Base-by-base conservation (phyloP, 92 coral and sea anemone species). In the Actinernus sp. region DNA sequence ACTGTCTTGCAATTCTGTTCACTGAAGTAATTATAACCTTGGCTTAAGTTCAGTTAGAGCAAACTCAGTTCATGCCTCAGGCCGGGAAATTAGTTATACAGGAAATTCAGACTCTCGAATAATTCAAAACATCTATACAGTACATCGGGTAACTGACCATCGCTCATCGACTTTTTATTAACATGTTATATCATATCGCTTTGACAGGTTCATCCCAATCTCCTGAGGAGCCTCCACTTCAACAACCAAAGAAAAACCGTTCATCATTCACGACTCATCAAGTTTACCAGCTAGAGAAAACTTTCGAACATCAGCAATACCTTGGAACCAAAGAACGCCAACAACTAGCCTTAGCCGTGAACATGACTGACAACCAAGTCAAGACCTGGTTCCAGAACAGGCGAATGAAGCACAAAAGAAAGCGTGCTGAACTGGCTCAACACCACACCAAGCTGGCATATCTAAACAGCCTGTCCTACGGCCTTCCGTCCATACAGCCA, bases 361-460 rank as follows among this genome's bases (percentile, higher is more conserved):
- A 62, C 45, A 70, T 70, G 66, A 57, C 78, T 8, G 67, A 57
- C 28, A 39, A 28, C 11, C 78, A 70, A 31, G 78, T 70, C 4
- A 70, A 70, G 33, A 70, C 78, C 1, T 70, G 78, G 78, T 70
- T 70, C 33, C 78, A 70, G 23, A 70, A 70, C 58, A 28, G 78
- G 31, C 25, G 78, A 25, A 70, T 70, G 78, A 70, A 70, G 39
- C 44, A 34, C 37, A 70, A 70, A 49, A 17, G 78, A 41, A 57
- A 70, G 28, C 78, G 78, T 10, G 47, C 65, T 7, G 78, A 56
- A 57, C 54, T 54, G 20, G 57, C 78, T n/a, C 78, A 70, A 26
- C 29, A 70, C 26, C 58, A 70, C 48, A 57, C 78, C 14, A 70
- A 70, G 34, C 47, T 70, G 23, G 78, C 78, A 31, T 70, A 54